Base-by-base conservation (phyloP, 2,113 vertebrate species). In the Ranitomeya imitator region DNA sequence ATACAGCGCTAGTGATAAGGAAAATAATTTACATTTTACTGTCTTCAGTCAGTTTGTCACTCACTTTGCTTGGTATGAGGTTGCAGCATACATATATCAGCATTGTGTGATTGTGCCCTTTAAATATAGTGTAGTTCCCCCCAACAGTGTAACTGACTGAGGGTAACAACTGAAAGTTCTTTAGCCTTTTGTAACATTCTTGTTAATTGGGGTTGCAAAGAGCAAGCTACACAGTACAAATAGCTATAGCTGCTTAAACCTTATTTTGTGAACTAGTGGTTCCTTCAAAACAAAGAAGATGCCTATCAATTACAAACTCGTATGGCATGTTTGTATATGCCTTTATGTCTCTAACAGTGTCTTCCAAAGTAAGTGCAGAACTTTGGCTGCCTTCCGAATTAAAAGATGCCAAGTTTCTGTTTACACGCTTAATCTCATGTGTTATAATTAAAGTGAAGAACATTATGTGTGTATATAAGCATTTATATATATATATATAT, bases 371-470 rank as follows among this genome's bases (percentile, higher is more conserved):
- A 78, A 54, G 45, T 26, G 59, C 18, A 59, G 23, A 63, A n/a
- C 15, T 31, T 45, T 87, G 86, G 86, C 86, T 71, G 26, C 26
- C 52, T 69, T 10, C 78, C 78, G 69, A 80, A 67, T 21, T 71
- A n/a, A 9, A 13, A n/a, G 23, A 71, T 81, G 86, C 63, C 86
- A 81, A 80, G 77, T 87, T 87, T 87, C 78, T 87, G 86, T 86
- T 67, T 86, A 79, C 76, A 69, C 61, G 71, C 7, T 51, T 51
- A 7, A 45, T 45, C 16, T 37, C 37, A 45, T 37, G 31, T 51
- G 8, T 16, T 3, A 51, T 74, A 10, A 37, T 45, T 10, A 51
- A 45, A 37, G 7, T 31, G 12, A 57, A 9, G 12, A 9, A 57
- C 55, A 57, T 13, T 13, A 9, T 57, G 55, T 57, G 12, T 57